A percentile compares a stretch with the other conserved stretches of the same genome.
phyloP scores from a whole-genome alignment of 2,797 vertebrate species.

The Pelodytes ibericus region DNA sequence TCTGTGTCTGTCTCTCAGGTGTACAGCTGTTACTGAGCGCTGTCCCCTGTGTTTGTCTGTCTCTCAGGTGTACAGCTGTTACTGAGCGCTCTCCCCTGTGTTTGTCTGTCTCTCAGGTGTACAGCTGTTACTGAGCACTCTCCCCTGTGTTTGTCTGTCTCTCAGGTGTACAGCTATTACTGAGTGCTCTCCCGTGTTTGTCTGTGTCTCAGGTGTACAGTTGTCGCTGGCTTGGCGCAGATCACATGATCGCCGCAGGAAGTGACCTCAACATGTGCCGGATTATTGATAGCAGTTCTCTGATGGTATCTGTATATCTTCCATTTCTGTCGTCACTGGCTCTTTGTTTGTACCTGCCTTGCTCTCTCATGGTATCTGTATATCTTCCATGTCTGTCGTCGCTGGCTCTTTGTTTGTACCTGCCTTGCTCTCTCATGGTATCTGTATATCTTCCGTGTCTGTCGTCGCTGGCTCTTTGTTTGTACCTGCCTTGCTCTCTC shows the following conservation, averaged over 20 bases:
- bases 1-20: conserved; percentile 33
- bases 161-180: conserved; percentile 31
- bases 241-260: conserved; percentile 64
- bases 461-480: no score
- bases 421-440: neutral
- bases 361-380: no score
- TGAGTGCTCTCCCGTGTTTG: no score
- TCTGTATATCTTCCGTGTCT: neutral
- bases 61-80: conserved; percentile 63
- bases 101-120: neutral
- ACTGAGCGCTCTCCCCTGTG: conserved; percentile 41
- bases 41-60: neutral
- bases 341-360: no score
- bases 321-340: no score
- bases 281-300: conserved; percentile 59
- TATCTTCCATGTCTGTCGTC: neutral
- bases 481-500: no score
- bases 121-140: neutral
- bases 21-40: conserved; percentile 12
- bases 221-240: conserved; percentile 62
- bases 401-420: neutral
- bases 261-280: conserved; percentile 62
- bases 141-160: conserved; percentile 13
- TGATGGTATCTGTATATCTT: conserved; percentile 59
- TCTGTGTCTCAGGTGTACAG: conserved; percentile 64